Evolutionary conservation across 2,797 vertebrate species (phyloP).

Genomic region (Hirundo rustica): DNA sequence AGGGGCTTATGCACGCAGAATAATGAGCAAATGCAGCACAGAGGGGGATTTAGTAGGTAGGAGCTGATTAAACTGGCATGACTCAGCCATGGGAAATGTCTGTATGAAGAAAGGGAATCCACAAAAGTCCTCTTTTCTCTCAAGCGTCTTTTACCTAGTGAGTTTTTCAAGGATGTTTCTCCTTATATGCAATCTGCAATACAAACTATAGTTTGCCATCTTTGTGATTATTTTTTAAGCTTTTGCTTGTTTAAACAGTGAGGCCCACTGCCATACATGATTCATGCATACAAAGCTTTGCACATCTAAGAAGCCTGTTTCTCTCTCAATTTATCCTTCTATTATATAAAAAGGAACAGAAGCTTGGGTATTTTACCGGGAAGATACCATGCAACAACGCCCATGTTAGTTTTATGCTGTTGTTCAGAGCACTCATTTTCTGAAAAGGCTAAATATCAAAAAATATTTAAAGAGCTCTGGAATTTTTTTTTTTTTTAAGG

Average conservation of each 20-base stretch:
- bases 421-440: not conserved
- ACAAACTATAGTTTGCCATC: not conserved
- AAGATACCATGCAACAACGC: not conserved
- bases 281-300: not conserved
- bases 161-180: not conserved
- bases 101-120: not conserved
- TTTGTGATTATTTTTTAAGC: not conserved
- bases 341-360: not conserved
- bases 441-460: not conserved
- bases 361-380: not conserved
- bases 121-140: not conserved
- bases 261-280: rapidly evolving
- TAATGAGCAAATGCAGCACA: not conserved
- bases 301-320: not conserved
- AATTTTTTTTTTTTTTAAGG: no score
- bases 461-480: not conserved
- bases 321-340: not conserved
- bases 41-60: not conserved
- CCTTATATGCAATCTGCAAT: not conserved
- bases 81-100: not conserved
- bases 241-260: not conserved
- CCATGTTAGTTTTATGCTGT: not conserved
- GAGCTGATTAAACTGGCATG: slow-evolving; percentile 14
- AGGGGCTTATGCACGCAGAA: not conserved
- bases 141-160: not conserved